phyloP scores from a whole-genome alignment of 2,113 vertebrate species.

The Holacanthus passer region DNA sequence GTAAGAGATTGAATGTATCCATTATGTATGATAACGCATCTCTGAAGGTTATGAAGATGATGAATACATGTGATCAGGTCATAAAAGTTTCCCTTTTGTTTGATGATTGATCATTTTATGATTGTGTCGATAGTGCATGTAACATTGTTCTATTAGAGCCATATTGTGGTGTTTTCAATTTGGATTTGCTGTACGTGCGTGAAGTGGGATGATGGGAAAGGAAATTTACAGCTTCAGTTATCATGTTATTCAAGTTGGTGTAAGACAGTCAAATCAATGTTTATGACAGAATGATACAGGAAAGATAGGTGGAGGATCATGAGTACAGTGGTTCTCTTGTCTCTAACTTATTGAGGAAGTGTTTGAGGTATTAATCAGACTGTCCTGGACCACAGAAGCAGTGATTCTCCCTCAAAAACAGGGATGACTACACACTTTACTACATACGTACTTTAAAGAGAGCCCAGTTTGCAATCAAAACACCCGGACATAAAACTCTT shows the following conservation, averaged over 20 bases:
- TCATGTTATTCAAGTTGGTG: neutral
- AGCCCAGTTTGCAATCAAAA: constrained; percentile 20
- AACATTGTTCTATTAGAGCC: constrained; percentile 33
- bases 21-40: constrained; percentile 42
- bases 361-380: constrained; percentile 1
- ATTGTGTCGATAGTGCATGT: constrained; percentile 45
- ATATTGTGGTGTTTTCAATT: constrained; percentile 4
- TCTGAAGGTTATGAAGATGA: constrained; percentile 24
- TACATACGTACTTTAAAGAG: neutral
- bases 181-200: neutral
- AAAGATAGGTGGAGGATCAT: neutral
- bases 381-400: constrained; percentile 8
- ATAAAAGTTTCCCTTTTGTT: constrained; percentile 5
- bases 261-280: neutral
- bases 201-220: constrained; percentile 10
- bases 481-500: constrained; percentile 9
- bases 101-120: constrained; percentile 20
- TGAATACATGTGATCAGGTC: constrained; percentile 38
- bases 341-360: neutral
- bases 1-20: constrained; percentile 64
- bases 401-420: constrained; percentile 28
- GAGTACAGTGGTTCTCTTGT: neutral
- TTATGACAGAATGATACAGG: neutral
- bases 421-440: constrained; percentile 19
- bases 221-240: neutral